Evolutionary conservation across 2,888 invertebrate genomes (phyloP), one percentile per base, ranked within the genome.

Genomic region (Meandrusa payeni): DNA sequence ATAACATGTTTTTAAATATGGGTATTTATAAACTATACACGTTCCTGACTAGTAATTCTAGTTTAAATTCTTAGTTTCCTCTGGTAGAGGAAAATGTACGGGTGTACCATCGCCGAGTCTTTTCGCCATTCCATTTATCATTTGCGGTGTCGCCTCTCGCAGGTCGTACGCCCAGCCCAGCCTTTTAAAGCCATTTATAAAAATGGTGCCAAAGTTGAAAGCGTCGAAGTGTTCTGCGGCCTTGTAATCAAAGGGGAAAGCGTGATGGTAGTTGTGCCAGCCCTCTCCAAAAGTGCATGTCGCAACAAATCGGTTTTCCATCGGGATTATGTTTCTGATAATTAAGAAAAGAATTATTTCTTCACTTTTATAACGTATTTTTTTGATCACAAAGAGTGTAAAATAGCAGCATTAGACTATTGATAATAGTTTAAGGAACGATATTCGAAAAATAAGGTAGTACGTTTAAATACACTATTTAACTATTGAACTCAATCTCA

Each of bases 201-300:
- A 76, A 32, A 59, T 64, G 0, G 83, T 79, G 2, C 76, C 70
- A 1, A 76, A 69, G 47, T 88, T 87, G 31, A 88, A 86, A 24
- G 71, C 52, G 36, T 89, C 80, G 39, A 88, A 89, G 34, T 89
- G 85, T 54, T 91, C 90, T 1, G 89, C 87, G 0, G 90, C 90
- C 54, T 89, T 88, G 67, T 90, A 90, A 62, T 91, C 91, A 74
- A 90, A 92, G 1, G 94, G 94, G 62, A 94, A 94, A 0, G 91
- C 90, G 66, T 94, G 94, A 61, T 94, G 94, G 69, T 93, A 94
- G 69, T 94, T 94, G 71, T 94, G 94, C 91, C 93, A 94, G 1
- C 94, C 94, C 64, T 92, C 91, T 0, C 91, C 91, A 0, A 89
- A 64, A 0, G 91, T 90, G 37, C 90, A 77, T 0, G 90, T 77